phyloP scores from a whole-genome alignment of 2,797 vertebrate species.

The Menidia menidia region DNA sequence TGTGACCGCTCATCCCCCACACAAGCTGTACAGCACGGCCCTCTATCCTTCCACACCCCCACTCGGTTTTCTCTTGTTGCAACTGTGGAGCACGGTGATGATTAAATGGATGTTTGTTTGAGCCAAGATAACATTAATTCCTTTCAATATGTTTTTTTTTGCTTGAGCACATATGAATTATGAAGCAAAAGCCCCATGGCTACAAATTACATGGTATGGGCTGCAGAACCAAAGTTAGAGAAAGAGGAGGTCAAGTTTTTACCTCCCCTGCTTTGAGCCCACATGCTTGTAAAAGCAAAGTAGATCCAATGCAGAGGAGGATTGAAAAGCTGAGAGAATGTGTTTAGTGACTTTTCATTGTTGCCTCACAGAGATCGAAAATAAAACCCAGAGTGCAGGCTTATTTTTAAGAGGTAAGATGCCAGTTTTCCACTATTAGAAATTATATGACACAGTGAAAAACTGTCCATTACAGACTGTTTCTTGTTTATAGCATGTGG shows the following conservation, averaged over 20 bases:
- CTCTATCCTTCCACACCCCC: not conserved
- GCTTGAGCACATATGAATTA: constrained; percentile 65
- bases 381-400: constrained; percentile 5
- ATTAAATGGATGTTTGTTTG: constrained; percentile 51
- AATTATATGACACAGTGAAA: constrained; percentile 10
- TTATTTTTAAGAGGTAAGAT: not conserved
- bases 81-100: constrained; percentile 43
- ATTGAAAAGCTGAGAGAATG: constrained; percentile 6
- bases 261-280: constrained; percentile 37
- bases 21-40: constrained; percentile 5
- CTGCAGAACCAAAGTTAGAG: constrained; percentile 62
- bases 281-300: constrained; percentile 35
- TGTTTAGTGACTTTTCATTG: constrained; percentile 12
- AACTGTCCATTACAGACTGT: too few relatives aligned
- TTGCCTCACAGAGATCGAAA: not conserved
- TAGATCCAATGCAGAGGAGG: constrained; percentile 16
- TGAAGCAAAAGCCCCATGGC: constrained; percentile 43
- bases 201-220: constrained; percentile 40
- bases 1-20: constrained; percentile 1
- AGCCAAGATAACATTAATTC: constrained; percentile 38
- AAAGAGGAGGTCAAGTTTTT: constrained; percentile 32
- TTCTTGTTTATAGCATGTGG: not conserved
- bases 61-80: constrained; percentile 16
- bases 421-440: constrained; percentile 11
- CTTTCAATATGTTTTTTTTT: constrained; percentile 44